Evolutionary conservation across 2,113 vertebrate genomes (phyloP), one percentile per base, ranked within the genome.

Genomic region (Heliornis fulica): DNA sequence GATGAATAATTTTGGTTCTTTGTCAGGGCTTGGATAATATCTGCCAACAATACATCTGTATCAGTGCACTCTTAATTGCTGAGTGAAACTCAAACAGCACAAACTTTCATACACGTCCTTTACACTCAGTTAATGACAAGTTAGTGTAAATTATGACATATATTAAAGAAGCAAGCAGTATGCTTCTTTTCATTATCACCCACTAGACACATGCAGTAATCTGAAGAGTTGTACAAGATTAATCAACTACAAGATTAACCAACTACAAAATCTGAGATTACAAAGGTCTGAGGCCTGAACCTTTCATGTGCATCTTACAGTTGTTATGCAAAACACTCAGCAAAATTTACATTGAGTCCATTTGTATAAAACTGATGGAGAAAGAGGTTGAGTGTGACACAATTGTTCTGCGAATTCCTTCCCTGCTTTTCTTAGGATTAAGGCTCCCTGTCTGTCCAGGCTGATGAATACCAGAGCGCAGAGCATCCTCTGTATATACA

Each of bases 1-100:
- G 83, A 95, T 71, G 94, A 98, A 97, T 97, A 97, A 97, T 97
- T 97, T 93, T 78, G 25, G 41, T 94, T 94, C 95, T 97, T 97
- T 97, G 94, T 97, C 93, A 97, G 61, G 78, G 57, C 51, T 75
- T 93, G 54, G 87, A 94, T 94, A 95, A 68, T 90, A 78, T 97
- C 95, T 96, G 89, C 60, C 93, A 21, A 16, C 45, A 81, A 91
- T 92, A 89, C 93, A 96, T 97, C 96, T 97, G 90, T 97, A 96
- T 82, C 87, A 92, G 21, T 76, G 90, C 82, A 91, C 63, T 89
- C 74, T 93, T 96, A 97, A 97, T 97, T 94, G 94, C 92, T 3
- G n/a, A 70, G 80, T 65, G 65, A 87, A 83, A 90, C 68, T 9
- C 95, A 53, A 93, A 90, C 59, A 87, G 91, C 84, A 46, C 64